Base-by-base conservation (phyloP, 2,797 vertebrate genomes). In the Sardinella longiceps region DNA sequence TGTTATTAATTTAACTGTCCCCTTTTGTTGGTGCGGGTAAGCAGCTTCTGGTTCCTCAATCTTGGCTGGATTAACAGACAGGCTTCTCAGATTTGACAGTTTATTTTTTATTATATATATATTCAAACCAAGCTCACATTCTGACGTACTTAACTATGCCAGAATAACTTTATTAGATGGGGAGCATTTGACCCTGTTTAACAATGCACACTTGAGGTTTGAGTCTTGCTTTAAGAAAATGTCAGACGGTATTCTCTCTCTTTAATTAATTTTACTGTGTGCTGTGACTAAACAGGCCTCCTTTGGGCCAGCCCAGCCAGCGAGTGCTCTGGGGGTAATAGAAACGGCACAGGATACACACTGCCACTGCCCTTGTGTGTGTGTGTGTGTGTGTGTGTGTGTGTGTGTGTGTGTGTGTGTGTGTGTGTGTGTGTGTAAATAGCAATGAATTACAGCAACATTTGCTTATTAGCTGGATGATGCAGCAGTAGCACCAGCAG, bases 1-100 rank as follows among this genome's bases (percentile, higher is more conserved):
- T 77, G 70, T 77, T 77, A 23, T 77, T 77, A 43, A 77, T 77
- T 43, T n/a, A 77, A 43, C 37, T 43, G 70, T 77, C 9, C 70
- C 37, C 70, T 20, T 77, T 77, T 43, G 70, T 77, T 43, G 70
- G 37, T 39, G 20, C n/a, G n/a, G 37, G 15, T 77, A 43, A 77
- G 70, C 70, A 77, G 70, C 70, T 77, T 43, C 70, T 37, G 37
- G 70, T 77, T 39, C 20, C 37, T 77, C 70, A 23, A 37, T 77
- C 70, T 77, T 77, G 70, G 37, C 43, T 23, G 37, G 33, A 77
- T 77, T 77, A 43, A 77, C 70, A 43, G 37, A 20, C 37, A 10
- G 37, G 20, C 37, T 77, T 74, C 66, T 74, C 33, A 33, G 33
- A 20, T 77, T 77, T 77, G 33, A 39, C 66, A 37, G 14, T 39